Base-by-base conservation (phyloP, 2,888 invertebrate genomes). In the Callyntrura guangdongensis region DNA sequence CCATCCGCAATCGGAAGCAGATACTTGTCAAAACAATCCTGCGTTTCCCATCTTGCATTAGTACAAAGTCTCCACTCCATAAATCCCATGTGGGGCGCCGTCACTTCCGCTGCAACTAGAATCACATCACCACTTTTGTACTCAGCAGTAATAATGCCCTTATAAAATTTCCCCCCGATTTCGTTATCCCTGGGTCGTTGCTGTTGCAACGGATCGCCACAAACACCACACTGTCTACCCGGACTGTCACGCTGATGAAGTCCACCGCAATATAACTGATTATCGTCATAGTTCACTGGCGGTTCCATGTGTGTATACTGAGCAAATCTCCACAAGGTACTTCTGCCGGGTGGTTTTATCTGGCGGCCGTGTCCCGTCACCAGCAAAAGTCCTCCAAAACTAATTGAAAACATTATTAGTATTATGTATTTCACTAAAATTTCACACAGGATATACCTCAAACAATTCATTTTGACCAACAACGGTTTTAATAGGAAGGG, bases 1-100 rank as follows among this genome's bases (percentile, higher is more conserved):
- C 95, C 94, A 74, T 90, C 87, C 17, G 81, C 92, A 8, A 87
- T 59, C 59, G 90, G 81, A 20, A 92, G 86, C 14, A 90, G 17
- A 20, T 92, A 82, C 12, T 64, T 36, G 36, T 92, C 83, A 64
- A 90, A 92, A 27, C 92, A 92, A 12, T 82, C 72, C 56, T 92
- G 92, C 9, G 27, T 79, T 67, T 92, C 90, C 59, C 86, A 67
- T 25, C 45, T 25, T 0, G 88, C 84, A 17, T 89, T 56, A 0
- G 77, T 53, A 53, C 92, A 92, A 12, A 92, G 85, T 79, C 92
- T 79, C 89, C 87, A 92, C 77, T 90, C 88, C 90, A 92, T 90
- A 17, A 56, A 84, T 0, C 92, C 92, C 56, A 82, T 25, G 67
- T 88, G 87, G 2, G 87, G 69, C 0, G 82, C 88, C 1, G 89